Evolutionary conservation across 2,113 vertebrate species (phyloP).

Genomic region (Neopipo cinnamomea): DNA sequence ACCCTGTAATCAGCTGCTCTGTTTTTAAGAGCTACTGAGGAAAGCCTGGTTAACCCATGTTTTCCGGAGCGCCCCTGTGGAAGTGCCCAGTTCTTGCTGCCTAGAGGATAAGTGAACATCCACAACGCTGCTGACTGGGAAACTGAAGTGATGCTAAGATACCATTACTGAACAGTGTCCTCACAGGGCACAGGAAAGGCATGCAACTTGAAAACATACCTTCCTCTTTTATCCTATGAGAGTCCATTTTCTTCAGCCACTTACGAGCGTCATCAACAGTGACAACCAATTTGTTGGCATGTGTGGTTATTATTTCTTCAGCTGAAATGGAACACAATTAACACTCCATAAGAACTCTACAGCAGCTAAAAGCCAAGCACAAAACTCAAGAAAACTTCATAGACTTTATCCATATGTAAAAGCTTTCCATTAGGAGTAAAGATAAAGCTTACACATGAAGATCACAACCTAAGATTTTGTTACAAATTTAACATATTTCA

Average conservation of each 20-base stretch:
- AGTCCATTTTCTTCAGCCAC: slow-evolving; percentile 71
- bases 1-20: neutral
- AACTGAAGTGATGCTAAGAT: neutral
- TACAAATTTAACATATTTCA: neutral
- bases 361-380: neutral
- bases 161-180: neutral
- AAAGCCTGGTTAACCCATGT: neutral
- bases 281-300: slow-evolving; percentile 12
- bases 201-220: slow-evolving; percentile 51
- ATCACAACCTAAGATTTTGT: neutral
- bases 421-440: neutral
- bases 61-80: neutral
- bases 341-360: neutral
- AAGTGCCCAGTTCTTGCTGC: neutral
- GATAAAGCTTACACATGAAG: neutral
- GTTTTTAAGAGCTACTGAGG: neutral
- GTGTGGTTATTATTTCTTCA: slow-evolving; percentile 57
- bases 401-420: neutral
- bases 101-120: neutral
- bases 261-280: slow-evolving; percentile 39
- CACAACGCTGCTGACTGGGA: neutral
- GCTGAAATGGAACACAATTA: slow-evolving; percentile 61
- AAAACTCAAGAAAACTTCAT: neutral
- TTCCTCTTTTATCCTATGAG: slow-evolving; percentile 42
- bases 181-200: neutral